A percentile compares a stretch with the other conserved stretches of the same genome.
These are phyloP conservation scores for Sisyra terminalis DNA, from an alignment of 2,888 invertebrate species.

Conservation along the genomic window DNA sequence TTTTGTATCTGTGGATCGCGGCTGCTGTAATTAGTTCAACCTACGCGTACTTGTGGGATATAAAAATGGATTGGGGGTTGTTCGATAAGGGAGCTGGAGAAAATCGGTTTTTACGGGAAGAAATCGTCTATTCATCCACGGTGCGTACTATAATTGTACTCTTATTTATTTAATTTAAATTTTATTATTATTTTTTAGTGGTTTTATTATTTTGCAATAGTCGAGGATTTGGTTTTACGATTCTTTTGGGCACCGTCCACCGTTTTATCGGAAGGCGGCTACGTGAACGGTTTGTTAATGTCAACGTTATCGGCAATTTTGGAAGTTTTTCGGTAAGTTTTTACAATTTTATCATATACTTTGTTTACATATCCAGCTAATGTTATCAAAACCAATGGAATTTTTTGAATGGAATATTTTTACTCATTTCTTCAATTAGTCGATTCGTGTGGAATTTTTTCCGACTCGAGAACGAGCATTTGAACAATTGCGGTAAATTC, in stretches of 20 bases:
- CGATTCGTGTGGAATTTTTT: slow-evolving; percentile 82
- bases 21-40: slow-evolving; percentile 51
- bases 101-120: slow-evolving; percentile 57
- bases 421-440: slow-evolving; percentile 17
- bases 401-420: neutral
- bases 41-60: slow-evolving; percentile 74
- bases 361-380: neutral
- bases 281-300: slow-evolving; percentile 47
- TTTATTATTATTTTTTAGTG: slow-evolving; percentile 28
- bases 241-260: slow-evolving; percentile 64
- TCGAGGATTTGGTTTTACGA: slow-evolving; percentile 62
- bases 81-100: slow-evolving; percentile 61
- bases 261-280: slow-evolving; percentile 45
- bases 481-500: slow-evolving; percentile 82
- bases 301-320: slow-evolving; percentile 45
- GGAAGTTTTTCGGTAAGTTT: slow-evolving; percentile 42
- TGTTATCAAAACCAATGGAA: neutral
- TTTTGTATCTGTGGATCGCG: slow-evolving; percentile 52
- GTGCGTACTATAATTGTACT: slow-evolving; percentile 37
- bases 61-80: slow-evolving; percentile 81
- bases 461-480: slow-evolving; percentile 75
- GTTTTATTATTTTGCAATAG: slow-evolving; percentile 71
- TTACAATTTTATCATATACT: neutral
- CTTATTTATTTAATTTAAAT: too few species aligned
- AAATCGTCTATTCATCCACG: slow-evolving; percentile 62